Evolutionary conservation across 92 coral and sea anemone genomes (phyloP).

Genomic region (Pocillopora meandrina): DNA sequence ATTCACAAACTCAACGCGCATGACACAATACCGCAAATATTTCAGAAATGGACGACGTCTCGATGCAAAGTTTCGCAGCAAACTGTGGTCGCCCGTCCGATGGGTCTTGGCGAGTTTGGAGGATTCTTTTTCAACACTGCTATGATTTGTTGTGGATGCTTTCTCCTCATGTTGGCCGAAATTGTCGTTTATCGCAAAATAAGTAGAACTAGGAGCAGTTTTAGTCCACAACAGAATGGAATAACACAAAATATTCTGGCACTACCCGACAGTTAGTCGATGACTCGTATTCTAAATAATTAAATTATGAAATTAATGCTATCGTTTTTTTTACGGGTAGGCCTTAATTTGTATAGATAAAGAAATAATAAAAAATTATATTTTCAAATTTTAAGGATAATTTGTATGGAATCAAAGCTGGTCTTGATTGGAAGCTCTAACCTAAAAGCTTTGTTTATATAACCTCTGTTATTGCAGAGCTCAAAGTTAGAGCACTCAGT

Average conservation of each 20-base stretch:
- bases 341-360: too few relatives aligned
- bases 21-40: conserved; percentile 59
- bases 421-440: too few relatives aligned
- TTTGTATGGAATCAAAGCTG: too few relatives aligned
- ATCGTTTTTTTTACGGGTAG: neutral
- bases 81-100: conserved; percentile 50
- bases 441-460: too few relatives aligned
- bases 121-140: conserved; percentile 87
- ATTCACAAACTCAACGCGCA: conserved; percentile 58
- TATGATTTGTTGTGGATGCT: conserved; percentile 70
- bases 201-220: conserved; percentile 53
- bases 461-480: too few relatives aligned
- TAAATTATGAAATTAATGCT: neutral
- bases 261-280: conserved; percentile 22
- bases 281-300: conserved; percentile 26
- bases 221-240: conserved; percentile 32
- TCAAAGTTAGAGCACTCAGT: too few relatives aligned
- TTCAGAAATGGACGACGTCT: conserved; percentile 61
- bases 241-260: neutral
- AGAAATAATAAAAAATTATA: too few relatives aligned
- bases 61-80: conserved; percentile 63
- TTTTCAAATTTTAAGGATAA: too few relatives aligned
- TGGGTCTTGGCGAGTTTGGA: conserved; percentile 82
- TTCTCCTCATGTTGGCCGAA: conserved; percentile 63
- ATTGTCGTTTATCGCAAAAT: conserved; percentile 65